Percentiles rank a stretch among this genome's conserved stretches.
Conservation (phyloP, 2,888 invertebrate genomes). For the Hemicrepidius hirtus region DNA sequence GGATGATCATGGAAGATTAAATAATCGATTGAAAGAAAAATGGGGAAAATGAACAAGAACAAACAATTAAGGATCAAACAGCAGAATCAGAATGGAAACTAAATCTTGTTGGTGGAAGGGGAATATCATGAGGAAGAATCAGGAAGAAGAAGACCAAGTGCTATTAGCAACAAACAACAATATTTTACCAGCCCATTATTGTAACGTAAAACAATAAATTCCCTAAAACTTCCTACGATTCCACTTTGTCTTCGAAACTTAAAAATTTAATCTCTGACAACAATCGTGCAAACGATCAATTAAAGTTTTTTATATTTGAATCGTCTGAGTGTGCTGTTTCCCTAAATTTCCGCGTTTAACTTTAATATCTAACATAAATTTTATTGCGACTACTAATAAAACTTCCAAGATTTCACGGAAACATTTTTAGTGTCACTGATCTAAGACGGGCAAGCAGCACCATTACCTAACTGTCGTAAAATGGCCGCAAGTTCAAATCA, state of each 20-base stretch:
- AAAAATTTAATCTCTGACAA: neutral
- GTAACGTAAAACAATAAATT: neutral
- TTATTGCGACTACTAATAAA: constrained; percentile 56
- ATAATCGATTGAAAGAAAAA: no score
- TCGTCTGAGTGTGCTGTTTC: constrained; percentile 54
- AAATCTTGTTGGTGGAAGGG: no score
- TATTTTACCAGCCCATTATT: no score
- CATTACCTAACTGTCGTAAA: constrained; percentile 61
- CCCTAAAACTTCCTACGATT: neutral
- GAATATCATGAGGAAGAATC: no score
- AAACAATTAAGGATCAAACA: no score
- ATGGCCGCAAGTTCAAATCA: constrained; percentile 58
- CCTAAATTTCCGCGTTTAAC: constrained; percentile 56
- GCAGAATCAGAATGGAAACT: no score
- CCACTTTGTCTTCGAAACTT: neutral
- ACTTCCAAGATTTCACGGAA: constrained; percentile 53
- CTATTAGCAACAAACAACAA: no score
- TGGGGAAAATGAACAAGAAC: no score
- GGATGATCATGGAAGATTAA: no score
- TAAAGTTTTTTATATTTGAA: constrained; percentile 49
- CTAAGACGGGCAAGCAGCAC: constrained; percentile 52
- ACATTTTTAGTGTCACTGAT: constrained; percentile 61
- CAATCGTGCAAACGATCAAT: constrained; percentile 6
- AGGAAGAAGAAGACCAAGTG: no score
- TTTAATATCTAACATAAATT: constrained; percentile 59